Percentiles rank a stretch among this genome's conserved stretches.
phyloP scores from a whole-genome alignment of 2,888 invertebrate species.

The Entomobrya proxima region DNA sequence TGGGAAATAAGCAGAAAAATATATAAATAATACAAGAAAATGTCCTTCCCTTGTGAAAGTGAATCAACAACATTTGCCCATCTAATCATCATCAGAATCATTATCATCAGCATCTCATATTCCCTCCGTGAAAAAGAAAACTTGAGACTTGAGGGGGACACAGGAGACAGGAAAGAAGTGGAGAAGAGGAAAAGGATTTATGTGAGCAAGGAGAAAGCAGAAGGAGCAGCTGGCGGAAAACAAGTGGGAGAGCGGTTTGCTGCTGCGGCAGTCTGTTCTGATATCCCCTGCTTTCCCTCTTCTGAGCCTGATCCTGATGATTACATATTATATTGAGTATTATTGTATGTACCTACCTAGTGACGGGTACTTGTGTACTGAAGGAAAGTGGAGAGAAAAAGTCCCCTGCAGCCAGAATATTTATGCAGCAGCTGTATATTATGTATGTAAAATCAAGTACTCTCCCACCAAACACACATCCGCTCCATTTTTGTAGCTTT shows the following conservation, averaged over 20 bases:
- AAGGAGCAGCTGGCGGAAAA: neutral
- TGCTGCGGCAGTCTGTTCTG: neutral
- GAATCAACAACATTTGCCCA: conserved; percentile 27
- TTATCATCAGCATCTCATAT: neutral
- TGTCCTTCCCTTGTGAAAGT: neutral
- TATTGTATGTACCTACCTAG: neutral
- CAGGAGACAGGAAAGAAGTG: neutral
- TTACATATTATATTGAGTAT: neutral
- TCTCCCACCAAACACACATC: conserved; percentile 32
- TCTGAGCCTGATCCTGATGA: neutral
- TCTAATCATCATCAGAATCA: neutral
- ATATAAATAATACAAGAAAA: neutral
- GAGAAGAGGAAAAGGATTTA: neutral
- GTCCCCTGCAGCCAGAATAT: too few species aligned
- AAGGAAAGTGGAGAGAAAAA: too few species aligned
- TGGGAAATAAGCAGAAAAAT: neutral
- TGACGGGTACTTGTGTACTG: neutral
- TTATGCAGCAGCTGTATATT: too few species aligned
- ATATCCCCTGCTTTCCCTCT: neutral
- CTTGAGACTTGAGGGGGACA: neutral
- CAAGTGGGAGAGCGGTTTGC: neutral
- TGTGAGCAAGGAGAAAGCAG: neutral
- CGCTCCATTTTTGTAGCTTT: neutral
- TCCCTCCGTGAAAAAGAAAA: neutral
- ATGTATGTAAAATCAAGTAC: neutral